Percentiles rank a stretch among this genome's conserved stretches.
phyloP scores from a whole-genome alignment of 64 coral and sea anemone genomes.

The Montipora foliosa region DNA sequence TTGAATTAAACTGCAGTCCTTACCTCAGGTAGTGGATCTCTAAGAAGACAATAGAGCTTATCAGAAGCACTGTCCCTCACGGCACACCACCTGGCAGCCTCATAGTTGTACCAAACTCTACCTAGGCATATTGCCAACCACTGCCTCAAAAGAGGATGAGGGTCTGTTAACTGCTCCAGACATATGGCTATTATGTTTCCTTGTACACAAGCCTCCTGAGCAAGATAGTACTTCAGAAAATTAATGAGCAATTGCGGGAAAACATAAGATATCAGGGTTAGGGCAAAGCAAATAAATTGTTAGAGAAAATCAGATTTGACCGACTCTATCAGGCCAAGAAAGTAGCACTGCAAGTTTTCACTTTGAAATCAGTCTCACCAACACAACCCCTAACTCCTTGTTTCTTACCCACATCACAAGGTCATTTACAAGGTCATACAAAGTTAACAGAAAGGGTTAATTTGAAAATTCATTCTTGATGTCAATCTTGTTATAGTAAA shows the following conservation, averaged over 20 bases:
- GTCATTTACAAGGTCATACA: too few relatives aligned
- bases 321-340: too few relatives aligned
- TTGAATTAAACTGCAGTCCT: neutral
- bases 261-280: too few relatives aligned
- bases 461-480: too few relatives aligned
- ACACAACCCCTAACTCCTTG: too few relatives aligned
- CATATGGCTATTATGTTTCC: slow-evolving; percentile 98
- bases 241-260: neutral
- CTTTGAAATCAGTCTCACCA: too few relatives aligned
- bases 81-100: slow-evolving; percentile 95
- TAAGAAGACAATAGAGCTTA: slow-evolving; percentile 90
- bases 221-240: neutral
- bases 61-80: slow-evolving; percentile 95
- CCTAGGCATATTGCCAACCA: slow-evolving; percentile 97
- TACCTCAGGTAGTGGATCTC: slow-evolving; percentile 95
- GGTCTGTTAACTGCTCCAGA: slow-evolving; percentile 93
- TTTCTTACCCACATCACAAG: too few relatives aligned
- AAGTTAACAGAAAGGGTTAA: too few relatives aligned
- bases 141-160: slow-evolving; percentile 88
- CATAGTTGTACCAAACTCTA: slow-evolving; percentile 88
- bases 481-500: too few relatives aligned
- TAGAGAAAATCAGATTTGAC: too few relatives aligned
- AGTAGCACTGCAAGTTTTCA: too few relatives aligned
- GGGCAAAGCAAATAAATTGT: too few relatives aligned
- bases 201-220: slow-evolving; percentile 93